phyloP scores from a whole-genome alignment of 2,888 invertebrate genomes.

The Agonopterix subpropinquella region DNA sequence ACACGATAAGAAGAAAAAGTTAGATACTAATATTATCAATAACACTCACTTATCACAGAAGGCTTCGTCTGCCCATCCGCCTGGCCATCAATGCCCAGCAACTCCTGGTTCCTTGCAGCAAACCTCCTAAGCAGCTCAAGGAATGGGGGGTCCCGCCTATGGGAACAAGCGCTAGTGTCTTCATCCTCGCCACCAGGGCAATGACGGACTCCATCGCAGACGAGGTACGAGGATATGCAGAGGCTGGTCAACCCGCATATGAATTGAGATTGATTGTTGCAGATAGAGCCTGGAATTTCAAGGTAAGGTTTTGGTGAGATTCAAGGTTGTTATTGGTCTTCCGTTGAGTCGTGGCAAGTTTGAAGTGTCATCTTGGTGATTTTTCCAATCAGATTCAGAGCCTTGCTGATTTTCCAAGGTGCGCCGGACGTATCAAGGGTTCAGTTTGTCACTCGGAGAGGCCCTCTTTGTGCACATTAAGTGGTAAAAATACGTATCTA shows the following conservation, averaged over 20 bases:
- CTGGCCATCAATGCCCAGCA: constrained; percentile 57
- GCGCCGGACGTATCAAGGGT: no score
- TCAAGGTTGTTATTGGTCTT: not conserved
- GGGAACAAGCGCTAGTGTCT: constrained; percentile 55
- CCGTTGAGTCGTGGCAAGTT: not conserved
- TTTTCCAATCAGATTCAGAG: no score
- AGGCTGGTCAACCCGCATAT: constrained; percentile 59
- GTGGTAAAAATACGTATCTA: no score
- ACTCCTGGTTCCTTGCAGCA: constrained; percentile 62
- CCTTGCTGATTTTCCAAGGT: no score
- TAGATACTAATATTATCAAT: not conserved
- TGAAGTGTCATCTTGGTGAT: no score
- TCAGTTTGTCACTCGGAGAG: no score
- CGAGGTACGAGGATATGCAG: constrained; percentile 79
- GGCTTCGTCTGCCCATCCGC: constrained; percentile 59
- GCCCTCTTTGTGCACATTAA: no score
- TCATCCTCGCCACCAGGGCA: constrained; percentile 80
- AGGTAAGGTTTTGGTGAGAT: not conserved
- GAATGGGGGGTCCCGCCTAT: constrained; percentile 54
- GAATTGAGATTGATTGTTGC: constrained; percentile 59
- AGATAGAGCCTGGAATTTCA: constrained; percentile 47
- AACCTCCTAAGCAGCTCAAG: constrained; percentile 58
- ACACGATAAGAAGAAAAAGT: no score
- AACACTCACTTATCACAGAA: constrained; percentile 63
- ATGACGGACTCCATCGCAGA: constrained; percentile 80